Evolutionary conservation across 1,140 invertebrate genomes (phyloP), one percentile per base, ranked within the genome.

Genomic region (Drosophila nasuta): DNA sequence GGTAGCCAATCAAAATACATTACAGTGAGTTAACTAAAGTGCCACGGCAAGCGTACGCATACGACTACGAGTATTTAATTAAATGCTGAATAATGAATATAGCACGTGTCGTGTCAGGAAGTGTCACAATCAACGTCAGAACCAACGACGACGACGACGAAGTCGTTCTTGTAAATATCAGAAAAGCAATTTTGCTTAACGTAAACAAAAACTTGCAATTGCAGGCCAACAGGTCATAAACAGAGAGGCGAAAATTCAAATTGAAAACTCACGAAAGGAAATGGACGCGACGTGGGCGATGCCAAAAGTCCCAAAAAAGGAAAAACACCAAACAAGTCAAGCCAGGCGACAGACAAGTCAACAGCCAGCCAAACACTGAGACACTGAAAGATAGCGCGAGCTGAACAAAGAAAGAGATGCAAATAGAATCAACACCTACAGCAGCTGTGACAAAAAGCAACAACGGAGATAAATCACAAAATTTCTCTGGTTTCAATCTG

Each of bases 71-170:
- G 33, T 66, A 88, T 88, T 87, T 88, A 87, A 87, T 87, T 87
- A 88, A 87, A 87, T 69, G 58, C 73, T 69, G 64, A 80, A 88
- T 82, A 80, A 63, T 77, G 73, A 75, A 66, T 75, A 59, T 49
- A 64, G 56, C 77, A 57, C 82, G 46, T 88, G 67, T 63, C 72
- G 77, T 30, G 77, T 59, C 65, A 82, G 82, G 83, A 86, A 86
- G 79, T 82, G 57, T 48, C 69, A 41, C 57, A 52, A 33, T 48
- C 69, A 54, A 11, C 33, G 15, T 10, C 28, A n/a, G 10, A 25
- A 25, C 5, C 20, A 25, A 28, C 30, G 51, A n/a, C 30, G 56
- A 8, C 17, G 2, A 10, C 20, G 20, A 25, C 20, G 20, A 25
- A 25, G 20, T 25, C 20, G 20, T 20, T 35, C 64, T 33, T 75